Evolutionary conservation across 92 coral and sea anemone species (phyloP).

Genomic region (Micromussa lordhowensis): DNA sequence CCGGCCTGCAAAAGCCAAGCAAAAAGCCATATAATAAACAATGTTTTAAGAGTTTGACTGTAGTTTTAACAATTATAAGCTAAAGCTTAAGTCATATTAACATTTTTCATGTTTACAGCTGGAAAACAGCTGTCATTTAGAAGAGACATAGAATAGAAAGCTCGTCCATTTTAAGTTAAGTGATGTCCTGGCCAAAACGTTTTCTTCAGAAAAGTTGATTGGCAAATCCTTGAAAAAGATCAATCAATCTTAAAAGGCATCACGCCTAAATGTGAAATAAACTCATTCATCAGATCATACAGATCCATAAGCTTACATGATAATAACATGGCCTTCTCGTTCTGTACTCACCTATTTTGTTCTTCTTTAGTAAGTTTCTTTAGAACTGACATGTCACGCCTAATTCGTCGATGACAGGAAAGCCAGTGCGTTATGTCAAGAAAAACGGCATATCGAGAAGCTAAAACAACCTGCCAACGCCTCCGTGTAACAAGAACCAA

Average conservation of each 20-base stretch:
- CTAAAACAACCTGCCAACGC: not conserved
- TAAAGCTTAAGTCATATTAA: not conserved
- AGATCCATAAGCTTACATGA: not conserved
- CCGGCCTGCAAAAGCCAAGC: too few species aligned
- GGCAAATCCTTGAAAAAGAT: not conserved
- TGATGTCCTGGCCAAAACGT: not conserved
- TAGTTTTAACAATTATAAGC: too few species aligned
- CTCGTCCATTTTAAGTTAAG: not conserved
- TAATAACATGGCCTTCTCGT: too few species aligned
- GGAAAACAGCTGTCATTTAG: not conserved
- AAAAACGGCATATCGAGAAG: not conserved
- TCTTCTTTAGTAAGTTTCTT: conserved; percentile 54
- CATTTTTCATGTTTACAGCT: not conserved
- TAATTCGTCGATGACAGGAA: not conserved
- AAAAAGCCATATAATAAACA: too few species aligned
- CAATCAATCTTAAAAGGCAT: too few species aligned
- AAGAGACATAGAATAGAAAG: not conserved
- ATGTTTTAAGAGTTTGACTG: too few species aligned
- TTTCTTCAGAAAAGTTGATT: not conserved
- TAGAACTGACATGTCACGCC: conserved; percentile 55
- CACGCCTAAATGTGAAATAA: too few species aligned
- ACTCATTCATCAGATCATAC: not conserved
- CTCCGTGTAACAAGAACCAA: not conserved
- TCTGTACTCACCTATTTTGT: conserved; percentile 36
- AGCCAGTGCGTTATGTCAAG: conserved; percentile 1